Evolutionary conservation across 2,797 vertebrate species (phyloP).

Genomic region (Peromyscus eremicus): DNA sequence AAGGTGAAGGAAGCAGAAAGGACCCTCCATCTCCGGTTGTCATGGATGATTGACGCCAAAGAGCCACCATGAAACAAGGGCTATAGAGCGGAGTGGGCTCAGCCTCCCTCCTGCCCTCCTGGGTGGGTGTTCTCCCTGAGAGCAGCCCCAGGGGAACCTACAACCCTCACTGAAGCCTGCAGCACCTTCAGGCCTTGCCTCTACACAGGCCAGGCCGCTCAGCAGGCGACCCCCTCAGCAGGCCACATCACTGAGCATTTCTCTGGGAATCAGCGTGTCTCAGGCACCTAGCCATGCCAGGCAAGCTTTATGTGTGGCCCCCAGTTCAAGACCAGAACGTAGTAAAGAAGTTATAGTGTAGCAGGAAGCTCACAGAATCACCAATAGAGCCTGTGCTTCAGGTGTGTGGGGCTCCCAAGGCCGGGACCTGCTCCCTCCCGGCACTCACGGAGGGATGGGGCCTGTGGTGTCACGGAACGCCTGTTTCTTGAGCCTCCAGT

Average conservation of each 20-base stretch:
- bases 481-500: not conserved
- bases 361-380: not conserved
- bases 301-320: not conserved
- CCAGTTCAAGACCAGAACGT: not conserved
- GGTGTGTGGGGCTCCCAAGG: not conserved
- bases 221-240: not conserved
- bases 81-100: accelerated
- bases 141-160: not conserved
- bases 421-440: not conserved
- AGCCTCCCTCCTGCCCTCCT: not conserved
- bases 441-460: not conserved
- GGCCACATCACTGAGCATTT: not conserved
- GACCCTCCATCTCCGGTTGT: not conserved
- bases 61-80: accelerated
- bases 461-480: not conserved
- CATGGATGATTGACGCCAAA: not conserved
- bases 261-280: not conserved
- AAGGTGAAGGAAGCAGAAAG: not conserved
- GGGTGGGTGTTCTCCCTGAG: not conserved
- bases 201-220: not conserved
- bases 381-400: no score
- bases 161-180: not conserved
- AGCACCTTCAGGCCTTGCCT: not conserved
- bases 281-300: not conserved
- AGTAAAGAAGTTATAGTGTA: no score